phyloP scores from a whole-genome alignment of 1,140 invertebrate genomes.

The Platorchestia sp. region DNA sequence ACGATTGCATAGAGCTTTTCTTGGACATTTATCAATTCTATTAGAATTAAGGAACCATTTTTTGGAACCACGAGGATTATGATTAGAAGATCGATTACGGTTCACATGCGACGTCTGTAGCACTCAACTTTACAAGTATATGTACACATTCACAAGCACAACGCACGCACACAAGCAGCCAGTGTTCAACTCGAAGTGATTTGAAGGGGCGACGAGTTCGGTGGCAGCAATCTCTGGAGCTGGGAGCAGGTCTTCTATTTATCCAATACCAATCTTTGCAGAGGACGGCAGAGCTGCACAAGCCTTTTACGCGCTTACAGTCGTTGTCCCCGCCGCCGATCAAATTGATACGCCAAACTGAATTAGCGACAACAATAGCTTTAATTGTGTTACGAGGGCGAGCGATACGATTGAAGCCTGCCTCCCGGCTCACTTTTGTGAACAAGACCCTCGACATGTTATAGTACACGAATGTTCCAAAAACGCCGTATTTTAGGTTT shows the following conservation, averaged over 20 bases:
- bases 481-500: not conserved
- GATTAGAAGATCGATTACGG: not conserved
- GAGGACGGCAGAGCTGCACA: not conserved
- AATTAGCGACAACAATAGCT: slow-evolving; percentile 51
- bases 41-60: not conserved
- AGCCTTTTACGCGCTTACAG: not conserved
- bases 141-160: not conserved
- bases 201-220: not conserved
- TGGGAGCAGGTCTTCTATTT: not conserved
- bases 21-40: not conserved
- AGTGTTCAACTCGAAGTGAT: not conserved
- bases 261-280: not conserved
- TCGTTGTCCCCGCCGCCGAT: slow-evolving; percentile 28
- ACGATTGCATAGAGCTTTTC: not conserved
- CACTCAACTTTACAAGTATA: not conserved
- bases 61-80: not conserved
- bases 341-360: slow-evolving; percentile 51
- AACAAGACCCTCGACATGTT: not conserved
- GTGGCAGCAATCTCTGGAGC: not conserved
- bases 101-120: not conserved
- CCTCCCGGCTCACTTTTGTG: not conserved
- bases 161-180: not conserved
- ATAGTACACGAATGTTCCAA: not conserved
- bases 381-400: slow-evolving; percentile 45
- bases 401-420: slow-evolving; percentile 25